Percentiles rank a stretch among this genome's conserved stretches.
These are phyloP conservation scores for Labrus mixtus DNA, from an alignment of 2,113 vertebrate genomes.

Conservation along the genomic window DNA sequence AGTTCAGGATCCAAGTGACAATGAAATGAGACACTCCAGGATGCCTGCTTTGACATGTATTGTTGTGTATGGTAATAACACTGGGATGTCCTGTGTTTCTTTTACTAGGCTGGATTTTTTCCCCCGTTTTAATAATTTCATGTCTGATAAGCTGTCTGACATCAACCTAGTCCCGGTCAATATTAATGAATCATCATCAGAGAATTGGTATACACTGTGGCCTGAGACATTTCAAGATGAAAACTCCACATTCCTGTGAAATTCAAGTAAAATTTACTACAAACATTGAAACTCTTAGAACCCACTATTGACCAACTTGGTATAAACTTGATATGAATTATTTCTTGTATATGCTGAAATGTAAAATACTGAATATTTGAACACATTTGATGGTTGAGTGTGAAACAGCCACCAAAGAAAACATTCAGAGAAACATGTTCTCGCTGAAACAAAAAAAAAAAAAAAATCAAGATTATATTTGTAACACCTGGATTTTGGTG, in stretches of 20 bases:
- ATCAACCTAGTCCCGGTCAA: conserved; percentile 15
- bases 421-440: conserved; percentile 51
- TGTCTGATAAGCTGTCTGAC: conserved; percentile 35
- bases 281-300: conserved; percentile 37
- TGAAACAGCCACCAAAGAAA: conserved; percentile 69
- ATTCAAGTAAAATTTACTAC: conserved; percentile 23
- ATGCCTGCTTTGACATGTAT: conserved; percentile 31
- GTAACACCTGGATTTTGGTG: conserved; percentile 31
- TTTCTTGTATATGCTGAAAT: conserved; percentile 39
- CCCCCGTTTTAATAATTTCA: conserved; percentile 22
- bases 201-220: conserved; percentile 22
- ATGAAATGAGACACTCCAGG: conserved; percentile 38
- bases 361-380: conserved; percentile 27
- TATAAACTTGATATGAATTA: conserved; percentile 34
- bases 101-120: conserved; percentile 52
- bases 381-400: conserved; percentile 24
- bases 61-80: conserved; percentile 52
- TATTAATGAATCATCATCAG: conserved; percentile 11
- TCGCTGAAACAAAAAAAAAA: conserved; percentile 10
- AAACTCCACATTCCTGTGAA: conserved; percentile 63
- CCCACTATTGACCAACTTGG: conserved; percentile 18
- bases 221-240: conserved; percentile 56
- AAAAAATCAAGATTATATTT: conserved; percentile 30
- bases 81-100: conserved; percentile 63
- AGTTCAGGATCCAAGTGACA: conserved; percentile 14